These are phyloP conservation scores for Bombus confusus DNA, from an alignment of 1,140 invertebrate species.

Conservation along the genomic window DNA sequence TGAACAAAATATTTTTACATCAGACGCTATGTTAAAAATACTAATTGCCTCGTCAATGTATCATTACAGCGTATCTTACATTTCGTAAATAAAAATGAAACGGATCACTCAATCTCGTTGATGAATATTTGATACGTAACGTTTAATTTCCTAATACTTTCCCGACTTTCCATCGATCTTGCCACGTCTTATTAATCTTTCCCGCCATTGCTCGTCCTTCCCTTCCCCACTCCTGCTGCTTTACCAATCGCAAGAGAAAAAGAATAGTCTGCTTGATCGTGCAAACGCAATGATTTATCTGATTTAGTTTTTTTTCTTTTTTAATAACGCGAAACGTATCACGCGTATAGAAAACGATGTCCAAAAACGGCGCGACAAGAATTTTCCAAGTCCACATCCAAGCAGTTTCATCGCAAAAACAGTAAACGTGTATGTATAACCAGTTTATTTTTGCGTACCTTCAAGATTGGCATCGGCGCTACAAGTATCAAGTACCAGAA, in stretches of 20 bases:
- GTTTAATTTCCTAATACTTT: not conserved
- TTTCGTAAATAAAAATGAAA: slow-evolving; percentile 36
- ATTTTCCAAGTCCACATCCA: not conserved
- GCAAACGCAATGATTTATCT: not conserved
- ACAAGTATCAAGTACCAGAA: not conserved
- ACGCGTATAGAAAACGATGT: not conserved
- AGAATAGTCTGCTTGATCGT: too few species aligned
- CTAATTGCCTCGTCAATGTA: not conserved
- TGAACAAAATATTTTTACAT: slow-evolving; percentile 1
- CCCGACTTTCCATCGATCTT: not conserved
- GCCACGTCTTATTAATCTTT: not conserved
- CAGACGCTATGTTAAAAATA: not conserved
- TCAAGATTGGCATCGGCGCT: not conserved
- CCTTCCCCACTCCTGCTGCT: not conserved
- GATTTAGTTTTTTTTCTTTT: not conserved
- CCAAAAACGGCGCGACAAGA: not conserved
- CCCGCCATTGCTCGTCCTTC: not conserved
- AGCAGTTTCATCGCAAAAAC: not conserved
- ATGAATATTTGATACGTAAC: too few species aligned
- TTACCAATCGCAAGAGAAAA: not conserved
- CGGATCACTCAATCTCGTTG: not conserved
- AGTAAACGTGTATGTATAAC: not conserved
- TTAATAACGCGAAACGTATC: not conserved
- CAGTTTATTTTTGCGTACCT: slow-evolving; percentile 36
- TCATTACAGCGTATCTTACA: not conserved